Evolutionary conservation across 2,888 invertebrate genomes (phyloP).

Genomic region (Linyphia triangularis): DNA sequence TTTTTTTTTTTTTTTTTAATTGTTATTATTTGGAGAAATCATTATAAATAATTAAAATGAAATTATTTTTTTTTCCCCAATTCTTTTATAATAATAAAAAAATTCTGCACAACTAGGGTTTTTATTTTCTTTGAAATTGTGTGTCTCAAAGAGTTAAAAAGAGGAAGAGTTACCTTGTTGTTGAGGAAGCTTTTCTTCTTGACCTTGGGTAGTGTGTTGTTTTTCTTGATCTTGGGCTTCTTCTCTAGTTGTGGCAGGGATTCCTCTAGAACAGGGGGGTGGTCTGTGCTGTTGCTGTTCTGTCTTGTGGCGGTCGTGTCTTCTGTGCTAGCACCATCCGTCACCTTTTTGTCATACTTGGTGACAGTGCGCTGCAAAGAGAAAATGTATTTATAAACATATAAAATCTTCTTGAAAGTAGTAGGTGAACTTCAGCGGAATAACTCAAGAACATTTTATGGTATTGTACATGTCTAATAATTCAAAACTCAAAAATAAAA

Average conservation of each 20-base stretch:
- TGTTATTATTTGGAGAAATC: neutral
- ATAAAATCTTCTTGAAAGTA: no score
- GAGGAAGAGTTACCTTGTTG: conserved; percentile 44
- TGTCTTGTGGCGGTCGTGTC: conserved; percentile 40
- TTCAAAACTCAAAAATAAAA: no score
- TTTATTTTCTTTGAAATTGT: no score
- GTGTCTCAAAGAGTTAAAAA: neutral
- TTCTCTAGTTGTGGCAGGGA: conserved; percentile 62
- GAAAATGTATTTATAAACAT: no score
- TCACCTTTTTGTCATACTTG: conserved; percentile 50
- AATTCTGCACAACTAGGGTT: no score
- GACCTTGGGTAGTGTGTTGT: conserved; percentile 68
- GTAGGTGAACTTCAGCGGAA: no score
- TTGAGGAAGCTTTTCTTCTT: conserved; percentile 70
- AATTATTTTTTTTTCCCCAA: neutral
- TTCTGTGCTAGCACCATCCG: conserved; percentile 37
- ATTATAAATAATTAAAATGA: no score
- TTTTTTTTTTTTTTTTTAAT: neutral
- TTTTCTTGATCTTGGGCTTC: conserved; percentile 62
- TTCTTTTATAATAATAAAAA: no score
- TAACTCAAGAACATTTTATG: no score
- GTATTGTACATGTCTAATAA: no score
- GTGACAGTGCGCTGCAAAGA: conserved; percentile 57
- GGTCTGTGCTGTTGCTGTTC: conserved; percentile 36
- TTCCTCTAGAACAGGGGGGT: conserved; percentile 68